Conservation (phyloP, 2,797 vertebrate species). For the Malacoraja senta region DNA sequence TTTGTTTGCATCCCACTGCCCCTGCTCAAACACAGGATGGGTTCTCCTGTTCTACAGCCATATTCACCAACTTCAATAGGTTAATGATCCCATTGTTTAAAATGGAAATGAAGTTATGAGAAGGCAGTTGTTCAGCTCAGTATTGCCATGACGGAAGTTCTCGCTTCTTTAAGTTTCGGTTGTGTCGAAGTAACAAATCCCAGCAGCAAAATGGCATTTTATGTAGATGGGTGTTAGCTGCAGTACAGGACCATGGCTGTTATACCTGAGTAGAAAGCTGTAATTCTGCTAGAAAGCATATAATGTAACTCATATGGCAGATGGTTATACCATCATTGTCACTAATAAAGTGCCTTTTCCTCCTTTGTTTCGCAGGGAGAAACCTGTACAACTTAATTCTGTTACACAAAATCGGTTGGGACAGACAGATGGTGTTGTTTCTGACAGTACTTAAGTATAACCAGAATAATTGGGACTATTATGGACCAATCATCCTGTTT, state of each 20-base stretch:
- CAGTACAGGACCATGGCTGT: too few species aligned
- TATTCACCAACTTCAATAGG: not conserved
- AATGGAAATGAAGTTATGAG: not conserved
- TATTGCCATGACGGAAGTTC: not conserved
- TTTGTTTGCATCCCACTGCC: not conserved
- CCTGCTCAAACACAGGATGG: not conserved
- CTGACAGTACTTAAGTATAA: not conserved
- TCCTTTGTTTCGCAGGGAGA: not conserved
- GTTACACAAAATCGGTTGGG: slow-evolving; percentile 7
- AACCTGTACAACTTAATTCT: slow-evolving; percentile 22
- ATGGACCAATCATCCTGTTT: not conserved
- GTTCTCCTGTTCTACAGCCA: not conserved
- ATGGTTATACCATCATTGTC: slow-evolving; percentile 23
- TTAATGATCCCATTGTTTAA: not conserved
- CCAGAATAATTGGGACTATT: slow-evolving; percentile 22
- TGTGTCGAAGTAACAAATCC: not conserved
- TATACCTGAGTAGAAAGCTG: not conserved
- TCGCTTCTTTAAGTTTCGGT: too few species aligned
- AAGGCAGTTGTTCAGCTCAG: not conserved
- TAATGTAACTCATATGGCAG: not conserved
- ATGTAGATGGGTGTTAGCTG: not conserved
- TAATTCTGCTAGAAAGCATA: not conserved
- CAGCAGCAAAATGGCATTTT: not conserved
- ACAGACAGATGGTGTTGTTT: slow-evolving; percentile 22
- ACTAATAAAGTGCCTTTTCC: not conserved